These are phyloP conservation scores for Ciconia boyciana DNA, from an alignment of 2,113 vertebrate species.

Conservation along the genomic window DNA sequence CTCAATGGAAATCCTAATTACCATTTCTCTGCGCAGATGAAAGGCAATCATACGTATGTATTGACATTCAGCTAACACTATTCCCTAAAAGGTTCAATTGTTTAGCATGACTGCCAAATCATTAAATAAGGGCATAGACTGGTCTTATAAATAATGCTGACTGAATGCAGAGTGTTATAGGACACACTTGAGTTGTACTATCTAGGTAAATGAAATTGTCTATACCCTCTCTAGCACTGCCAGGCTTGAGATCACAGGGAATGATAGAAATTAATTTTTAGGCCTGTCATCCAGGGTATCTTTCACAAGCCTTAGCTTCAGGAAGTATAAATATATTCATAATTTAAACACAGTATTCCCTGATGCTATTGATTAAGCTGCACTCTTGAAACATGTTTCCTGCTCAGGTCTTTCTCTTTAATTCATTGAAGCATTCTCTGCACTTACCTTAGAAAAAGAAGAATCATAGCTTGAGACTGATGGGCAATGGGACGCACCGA, in stretches of 20 bases:
- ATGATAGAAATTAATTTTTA: neutral
- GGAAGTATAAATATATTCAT: neutral
- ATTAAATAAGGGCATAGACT: constrained; percentile 46
- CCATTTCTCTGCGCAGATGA: constrained; percentile 52
- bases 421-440: neutral
- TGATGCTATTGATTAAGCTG: neutral
- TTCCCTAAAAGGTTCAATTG: constrained; percentile 53
- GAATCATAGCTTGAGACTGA: neutral
- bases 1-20: constrained; percentile 65
- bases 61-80: constrained; percentile 62
- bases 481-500: neutral
- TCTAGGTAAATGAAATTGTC: neutral
- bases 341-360: neutral
- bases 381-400: neutral
- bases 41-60: constrained; percentile 60
- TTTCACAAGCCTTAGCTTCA: neutral
- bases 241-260: neutral
- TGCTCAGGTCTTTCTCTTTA: neutral
- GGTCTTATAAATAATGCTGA: constrained; percentile 41
- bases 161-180: neutral
- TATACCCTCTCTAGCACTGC: neutral
- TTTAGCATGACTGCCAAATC: constrained; percentile 46
- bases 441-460: constrained; percentile 5
- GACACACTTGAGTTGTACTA: neutral
- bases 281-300: neutral